These are phyloP conservation scores for Cantharis lateralis DNA, from an alignment of 2,888 invertebrate species.

Conservation along the genomic window DNA sequence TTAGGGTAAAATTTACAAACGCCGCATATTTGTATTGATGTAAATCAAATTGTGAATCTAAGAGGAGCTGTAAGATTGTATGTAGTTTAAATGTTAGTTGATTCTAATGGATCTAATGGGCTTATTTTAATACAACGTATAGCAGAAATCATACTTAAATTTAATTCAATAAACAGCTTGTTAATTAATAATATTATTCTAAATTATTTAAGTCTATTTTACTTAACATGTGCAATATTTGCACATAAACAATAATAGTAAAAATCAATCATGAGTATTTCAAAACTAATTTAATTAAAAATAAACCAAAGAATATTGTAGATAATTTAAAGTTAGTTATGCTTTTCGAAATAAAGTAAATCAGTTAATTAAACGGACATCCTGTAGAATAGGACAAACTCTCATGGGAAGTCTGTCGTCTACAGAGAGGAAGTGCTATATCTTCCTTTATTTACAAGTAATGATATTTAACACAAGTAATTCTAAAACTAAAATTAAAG, in stretches of 20 bases:
- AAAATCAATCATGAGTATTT: background rate
- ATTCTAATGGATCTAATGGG: no score
- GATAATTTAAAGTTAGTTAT: background rate
- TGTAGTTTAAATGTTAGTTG: no score
- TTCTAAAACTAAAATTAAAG: background rate
- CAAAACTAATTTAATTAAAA: background rate
- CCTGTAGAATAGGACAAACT: background rate
- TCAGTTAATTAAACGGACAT: background rate
- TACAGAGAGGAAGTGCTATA: background rate
- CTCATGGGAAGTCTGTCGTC: background rate
- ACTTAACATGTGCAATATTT: background rate
- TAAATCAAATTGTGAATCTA: no score
- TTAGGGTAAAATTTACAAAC: no score
- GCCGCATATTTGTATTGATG: no score
- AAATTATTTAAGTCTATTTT: background rate
- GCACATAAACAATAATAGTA: background rate
- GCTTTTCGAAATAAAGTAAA: background rate
- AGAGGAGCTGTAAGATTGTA: no score
- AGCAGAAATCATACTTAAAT: no score
- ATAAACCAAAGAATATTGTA: background rate
- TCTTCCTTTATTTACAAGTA: background rate
- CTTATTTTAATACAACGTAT: no score
- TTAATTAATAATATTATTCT: no score
- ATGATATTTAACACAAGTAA: background rate
- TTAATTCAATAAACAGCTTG: no score